Base-by-base conservation (phyloP, 2,888 invertebrate genomes). In the Antheraea assamensis region DNA sequence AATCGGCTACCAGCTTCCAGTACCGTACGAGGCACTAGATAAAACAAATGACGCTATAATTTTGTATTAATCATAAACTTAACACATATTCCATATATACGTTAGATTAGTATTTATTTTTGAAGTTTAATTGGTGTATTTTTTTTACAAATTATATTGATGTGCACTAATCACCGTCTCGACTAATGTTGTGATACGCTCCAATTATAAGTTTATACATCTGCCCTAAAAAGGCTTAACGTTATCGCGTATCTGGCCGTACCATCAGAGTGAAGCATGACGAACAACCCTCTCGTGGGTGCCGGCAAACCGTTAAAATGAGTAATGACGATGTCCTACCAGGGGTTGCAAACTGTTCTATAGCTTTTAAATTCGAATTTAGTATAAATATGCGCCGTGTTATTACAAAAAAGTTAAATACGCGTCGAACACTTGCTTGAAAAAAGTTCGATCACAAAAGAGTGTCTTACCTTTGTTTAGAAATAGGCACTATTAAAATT, bases 171-270 rank as follows among this genome's bases (percentile, higher is more conserved):
- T 80, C 81, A 80, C 78, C 74, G 78, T 78, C 76, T 78, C 82
- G 83, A 83, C 89, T 90, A 91, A 92, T 92, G 91, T 92, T 93
- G 92, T 93, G 94, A 94, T 93, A 92, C 91, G 93, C 87, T 90
- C 90, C 89, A 93, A 94, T 94, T 94, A 93, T 86, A 84, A 86
- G 85, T 82, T 79, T 75, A 82, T 85, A 82, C 94, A 94, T 94
- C 94, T 94, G 94, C 93, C 88, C 80, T 87, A 87, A 86, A 87
- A 92, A 88, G 86, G 85, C 81, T 85, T 84, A 77, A 74, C 82
- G 83, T 86, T 84, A 85, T 83, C 83, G 83, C 82, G 83, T 91
- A 92, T 92, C 92, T 88, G 85, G 82, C 86, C 89, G 90, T 85
- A 90, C 84, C 90, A 92, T 92, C 92, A 81, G 80, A 80, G 79